Base-by-base conservation (phyloP, 2,888 invertebrate genomes). In the Ditula angustiorana region DNA sequence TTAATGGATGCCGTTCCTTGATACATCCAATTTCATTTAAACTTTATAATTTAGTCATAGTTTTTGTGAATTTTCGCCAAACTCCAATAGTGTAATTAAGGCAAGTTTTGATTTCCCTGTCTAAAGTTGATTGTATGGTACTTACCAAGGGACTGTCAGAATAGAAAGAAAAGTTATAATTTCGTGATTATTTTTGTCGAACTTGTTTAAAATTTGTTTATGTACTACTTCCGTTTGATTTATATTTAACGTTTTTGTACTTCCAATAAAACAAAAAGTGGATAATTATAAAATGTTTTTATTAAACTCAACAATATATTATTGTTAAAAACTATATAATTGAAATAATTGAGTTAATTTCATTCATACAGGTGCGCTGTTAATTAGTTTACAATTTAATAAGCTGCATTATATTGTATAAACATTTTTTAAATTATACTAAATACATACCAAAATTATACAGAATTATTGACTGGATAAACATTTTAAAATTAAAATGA, bases 21-120 rank as follows among this genome's bases (percentile, higher is more conserved):
- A n/a, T n/a, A n/a, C n/a, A n/a, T n/a, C n/a, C n/a, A n/a, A n/a
- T n/a, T 3, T 33, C n/a, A 33, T 33, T 33, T 47, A 47, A 24
- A 11, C 24, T 41, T 26, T 24, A n/a, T 10, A 13, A 26, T 37
- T 41, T 30, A 21, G 21, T n/a, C 4, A 30, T 46, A 44, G 30
- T 41, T 21, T 30, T 19, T 26, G n/a, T 11, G 11, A 30, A 21
- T 41, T 11, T n/a, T n/a, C 44, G 10, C 16, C n/a, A 44, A 28
- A 56, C 56, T 7, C 13, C 11, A 19, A 21, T 56, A 13, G 26
- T 30, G 41, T 66, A 63, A 68, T 70, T 61, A 77, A 19, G 58
- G 33, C 11, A 13, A 66, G 62, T 61, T 66, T 68, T 74, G 74
- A 73, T 71, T 68, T 72, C 61, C 71, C 72, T 72, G 72, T 74